Evolutionary conservation across 1,140 invertebrate species (phyloP).

Genomic region (Neotoxoptera formosana): DNA sequence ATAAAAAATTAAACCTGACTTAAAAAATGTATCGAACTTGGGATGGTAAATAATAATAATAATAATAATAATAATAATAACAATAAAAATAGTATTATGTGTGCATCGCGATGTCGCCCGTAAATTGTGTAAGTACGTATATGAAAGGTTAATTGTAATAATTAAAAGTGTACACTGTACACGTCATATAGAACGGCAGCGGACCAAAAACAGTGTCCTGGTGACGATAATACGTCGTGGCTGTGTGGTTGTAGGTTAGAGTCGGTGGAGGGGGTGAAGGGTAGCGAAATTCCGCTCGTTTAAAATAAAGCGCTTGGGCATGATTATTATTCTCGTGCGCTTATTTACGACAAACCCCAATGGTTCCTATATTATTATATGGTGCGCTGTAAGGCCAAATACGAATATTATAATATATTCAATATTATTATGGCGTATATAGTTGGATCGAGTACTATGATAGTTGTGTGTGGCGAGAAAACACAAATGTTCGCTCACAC

Average conservation of each 20-base stretch:
- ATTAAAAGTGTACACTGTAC: not conserved
- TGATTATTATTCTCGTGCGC: conserved; percentile 3
- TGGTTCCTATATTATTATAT: not conserved
- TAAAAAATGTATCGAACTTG: no score
- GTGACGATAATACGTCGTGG: not conserved
- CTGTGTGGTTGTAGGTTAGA: no score
- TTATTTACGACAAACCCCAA: not conserved
- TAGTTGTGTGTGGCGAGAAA: not conserved
- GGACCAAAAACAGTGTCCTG: not conserved
- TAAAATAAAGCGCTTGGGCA: not conserved
- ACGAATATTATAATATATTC: not conserved
- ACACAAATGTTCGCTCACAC: not conserved
- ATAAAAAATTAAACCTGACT: no score
- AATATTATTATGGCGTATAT: not conserved
- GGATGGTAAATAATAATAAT: no score
- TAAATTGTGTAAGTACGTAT: not conserved
- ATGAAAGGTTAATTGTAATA: not conserved
- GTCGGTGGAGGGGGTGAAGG: not conserved
- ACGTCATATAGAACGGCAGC: not conserved
- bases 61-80: no score
- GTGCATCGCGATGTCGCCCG: not conserved
- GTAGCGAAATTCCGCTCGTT: not conserved
- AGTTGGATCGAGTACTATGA: not conserved
- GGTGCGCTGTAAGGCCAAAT: not conserved
- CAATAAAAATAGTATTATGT: no score